Percentiles rank a stretch among this genome's conserved stretches.
These are phyloP conservation scores for Danionella cerebrum DNA, from an alignment of 2,113 vertebrate genomes.

Conservation along the genomic window DNA sequence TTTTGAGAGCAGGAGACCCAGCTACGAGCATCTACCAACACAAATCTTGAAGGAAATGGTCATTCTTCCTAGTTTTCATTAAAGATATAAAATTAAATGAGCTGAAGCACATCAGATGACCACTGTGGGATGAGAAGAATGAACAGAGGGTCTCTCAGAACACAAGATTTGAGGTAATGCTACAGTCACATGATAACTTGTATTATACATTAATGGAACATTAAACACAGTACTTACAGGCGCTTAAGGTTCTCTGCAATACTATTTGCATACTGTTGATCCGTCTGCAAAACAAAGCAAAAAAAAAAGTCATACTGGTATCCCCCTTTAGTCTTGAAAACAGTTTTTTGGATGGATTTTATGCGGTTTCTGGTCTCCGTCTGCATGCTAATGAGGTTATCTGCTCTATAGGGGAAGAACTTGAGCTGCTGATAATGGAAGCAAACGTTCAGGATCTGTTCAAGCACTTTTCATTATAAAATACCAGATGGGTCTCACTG, in stretches of 20 bases:
- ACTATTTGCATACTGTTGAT: constrained; percentile 64
- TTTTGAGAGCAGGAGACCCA: too few relatives aligned
- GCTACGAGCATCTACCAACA: too few relatives aligned
- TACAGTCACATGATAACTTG: constrained; percentile 7
- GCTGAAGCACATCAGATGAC: background rate
- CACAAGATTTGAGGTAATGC: background rate
- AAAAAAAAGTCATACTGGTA: background rate
- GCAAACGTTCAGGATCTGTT: background rate
- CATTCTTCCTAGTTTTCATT: too few relatives aligned
- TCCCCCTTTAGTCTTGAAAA: background rate
- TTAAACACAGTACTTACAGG: constrained; percentile 56
- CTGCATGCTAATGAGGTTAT: too few relatives aligned
- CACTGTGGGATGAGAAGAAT: background rate
- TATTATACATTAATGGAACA: constrained; percentile 26
- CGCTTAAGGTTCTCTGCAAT: constrained; percentile 66
- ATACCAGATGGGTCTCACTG: background rate
- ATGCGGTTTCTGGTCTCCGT: background rate
- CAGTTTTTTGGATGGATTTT: background rate
- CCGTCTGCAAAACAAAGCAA: constrained; percentile 50
- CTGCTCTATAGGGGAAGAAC: background rate
- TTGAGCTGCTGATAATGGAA: background rate
- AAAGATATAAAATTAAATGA: too few relatives aligned
- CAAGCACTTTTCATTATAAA: background rate
- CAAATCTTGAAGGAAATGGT: too few relatives aligned
- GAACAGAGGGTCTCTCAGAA: background rate